A percentile compares a stretch with the other conserved stretches of the same genome.
Conservation (phyloP, 1,140 invertebrate species). For the Drosophila virilis region DNA sequence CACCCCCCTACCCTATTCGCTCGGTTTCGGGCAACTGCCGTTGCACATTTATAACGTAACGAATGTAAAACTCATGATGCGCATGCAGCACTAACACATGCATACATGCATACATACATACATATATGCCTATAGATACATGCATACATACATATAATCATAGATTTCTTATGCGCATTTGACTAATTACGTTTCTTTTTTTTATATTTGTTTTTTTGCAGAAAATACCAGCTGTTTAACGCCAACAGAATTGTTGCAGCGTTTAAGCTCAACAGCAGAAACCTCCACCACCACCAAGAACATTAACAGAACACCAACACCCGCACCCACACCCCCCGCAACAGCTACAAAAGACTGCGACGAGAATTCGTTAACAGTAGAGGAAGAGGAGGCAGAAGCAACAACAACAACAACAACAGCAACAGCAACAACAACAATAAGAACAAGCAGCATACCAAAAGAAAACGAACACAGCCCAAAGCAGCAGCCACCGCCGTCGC, state of each 20-base stretch:
- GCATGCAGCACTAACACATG: background rate
- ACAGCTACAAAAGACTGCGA: conserved; percentile 69
- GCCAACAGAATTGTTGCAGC: conserved; percentile 67
- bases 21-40: conserved; percentile 9
- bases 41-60: background rate
- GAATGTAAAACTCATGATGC: conserved; percentile 3
- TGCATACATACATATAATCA: background rate
- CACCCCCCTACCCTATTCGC: too few relatives aligned
- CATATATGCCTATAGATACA: background rate
- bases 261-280: conserved; percentile 48
- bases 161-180: conserved; percentile 13
- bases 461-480: conserved; percentile 49
- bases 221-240: conserved; percentile 54
- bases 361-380: conserved; percentile 48
- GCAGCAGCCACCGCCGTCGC: conserved; percentile 21
- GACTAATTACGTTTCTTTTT: conserved; percentile 10
- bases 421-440: conserved; percentile 23
- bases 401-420: conserved; percentile 21
- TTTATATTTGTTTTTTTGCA: conserved; percentile 40
- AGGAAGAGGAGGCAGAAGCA: conserved; percentile 14
- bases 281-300: conserved; percentile 34
- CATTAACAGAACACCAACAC: conserved; percentile 16
- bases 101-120: background rate
- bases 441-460: conserved; percentile 69
- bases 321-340: conserved; percentile 45